Percentiles rank a stretch among this genome's conserved stretches.
Evolutionary conservation across 2,113 vertebrate species (phyloP).

Genomic region (Pollimyrus isidori): DNA sequence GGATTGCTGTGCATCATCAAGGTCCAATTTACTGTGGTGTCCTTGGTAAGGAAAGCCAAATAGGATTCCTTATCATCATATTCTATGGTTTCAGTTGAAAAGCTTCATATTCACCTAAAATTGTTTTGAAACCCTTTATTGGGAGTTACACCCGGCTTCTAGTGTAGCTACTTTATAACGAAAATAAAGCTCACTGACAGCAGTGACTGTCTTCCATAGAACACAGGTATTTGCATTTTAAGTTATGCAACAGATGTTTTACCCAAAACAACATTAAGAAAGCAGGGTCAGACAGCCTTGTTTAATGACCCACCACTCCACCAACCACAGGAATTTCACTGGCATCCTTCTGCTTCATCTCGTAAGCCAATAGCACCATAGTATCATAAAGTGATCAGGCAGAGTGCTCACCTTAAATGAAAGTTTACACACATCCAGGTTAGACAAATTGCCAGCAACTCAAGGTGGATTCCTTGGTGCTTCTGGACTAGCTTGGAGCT

Average conservation of each 20-base stretch:
- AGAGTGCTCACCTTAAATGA: not conserved
- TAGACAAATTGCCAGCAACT: not conserved
- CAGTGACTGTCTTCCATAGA: not conserved
- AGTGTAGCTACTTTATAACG: not conserved
- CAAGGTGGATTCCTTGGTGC: not conserved
- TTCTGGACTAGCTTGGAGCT: not conserved
- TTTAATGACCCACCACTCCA: not conserved
- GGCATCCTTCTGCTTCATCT: not conserved
- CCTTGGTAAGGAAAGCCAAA: not conserved
- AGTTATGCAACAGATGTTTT: not conserved
- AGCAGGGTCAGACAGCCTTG: not conserved
- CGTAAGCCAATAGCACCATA: not conserved
- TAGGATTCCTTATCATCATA: slow-evolving; percentile 1
- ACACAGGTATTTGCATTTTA: not conserved
- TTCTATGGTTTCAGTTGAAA: not conserved
- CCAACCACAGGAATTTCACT: not conserved
- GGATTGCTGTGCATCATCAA: not conserved
- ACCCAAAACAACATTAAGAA: not conserved
- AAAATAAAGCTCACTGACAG: not conserved
- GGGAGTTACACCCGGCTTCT: not conserved
- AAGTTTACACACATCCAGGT: not conserved
- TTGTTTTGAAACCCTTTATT: not conserved
- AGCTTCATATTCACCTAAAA: not conserved
- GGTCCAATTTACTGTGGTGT: not conserved
- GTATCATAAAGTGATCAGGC: not conserved